A percentile compares a stretch with the other conserved stretches of the same genome.
Conservation (phyloP, 2,888 invertebrate genomes). For the Harpalus rufipes region DNA sequence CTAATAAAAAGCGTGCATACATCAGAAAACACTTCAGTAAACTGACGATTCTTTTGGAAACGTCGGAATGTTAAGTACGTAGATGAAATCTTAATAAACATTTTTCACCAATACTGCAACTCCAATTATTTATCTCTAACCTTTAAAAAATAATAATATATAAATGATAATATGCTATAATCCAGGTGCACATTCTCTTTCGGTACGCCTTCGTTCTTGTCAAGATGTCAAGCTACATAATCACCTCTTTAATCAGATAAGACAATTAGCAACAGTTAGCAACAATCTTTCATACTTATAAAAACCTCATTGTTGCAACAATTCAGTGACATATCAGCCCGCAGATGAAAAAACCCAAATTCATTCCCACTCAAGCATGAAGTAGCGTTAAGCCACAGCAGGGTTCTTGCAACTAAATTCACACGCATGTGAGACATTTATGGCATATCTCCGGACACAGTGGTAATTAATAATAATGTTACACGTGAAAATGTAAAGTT, state of each 20-base stretch:
- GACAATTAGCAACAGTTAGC: conserved; percentile 22
- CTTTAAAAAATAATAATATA: not conserved
- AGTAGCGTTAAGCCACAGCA: conserved; percentile 10
- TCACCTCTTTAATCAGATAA: conserved; percentile 34
- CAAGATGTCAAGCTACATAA: conserved; percentile 30
- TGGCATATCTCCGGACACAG: not conserved
- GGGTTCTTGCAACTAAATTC: conserved; percentile 31
- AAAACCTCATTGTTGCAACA: conserved; percentile 7
- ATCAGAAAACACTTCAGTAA: no score
- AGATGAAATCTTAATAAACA: no score
- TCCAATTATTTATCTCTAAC: no score
- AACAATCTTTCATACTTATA: conserved; percentile 17
- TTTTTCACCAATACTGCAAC: no score
- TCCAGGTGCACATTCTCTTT: conserved; percentile 21
- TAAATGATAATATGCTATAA: not conserved
- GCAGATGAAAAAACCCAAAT: not conserved
- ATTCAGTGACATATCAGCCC: not conserved
- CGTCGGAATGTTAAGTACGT: no score
- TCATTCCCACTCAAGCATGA: conserved; percentile 12
- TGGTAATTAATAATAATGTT: conserved; percentile 40
- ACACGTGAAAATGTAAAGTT: conserved; percentile 10
- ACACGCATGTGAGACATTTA: conserved; percentile 35
- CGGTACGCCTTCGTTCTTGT: not conserved
- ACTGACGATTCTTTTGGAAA: no score
- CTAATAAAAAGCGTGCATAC: no score